Evolutionary conservation across 1,140 invertebrate genomes (phyloP), one percentile per base, ranked within the genome.

Genomic region (Drosophila nikananu): DNA sequence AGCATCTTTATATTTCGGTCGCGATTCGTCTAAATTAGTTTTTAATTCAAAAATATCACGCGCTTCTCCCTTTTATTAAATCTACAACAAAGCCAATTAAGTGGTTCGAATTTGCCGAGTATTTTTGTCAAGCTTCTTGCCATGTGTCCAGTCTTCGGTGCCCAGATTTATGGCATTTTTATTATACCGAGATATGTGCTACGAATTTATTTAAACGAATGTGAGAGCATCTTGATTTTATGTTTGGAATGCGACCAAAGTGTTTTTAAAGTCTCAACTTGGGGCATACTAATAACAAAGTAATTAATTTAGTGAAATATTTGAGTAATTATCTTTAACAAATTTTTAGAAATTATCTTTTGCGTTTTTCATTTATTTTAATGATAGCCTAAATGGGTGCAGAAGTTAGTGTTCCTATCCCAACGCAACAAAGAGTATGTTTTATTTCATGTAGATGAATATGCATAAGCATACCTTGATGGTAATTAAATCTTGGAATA

Each of bases 141-240:
- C 35, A 67, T 52, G 42, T 67, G 65, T 32, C 44, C 39, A 77
- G 65, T 86, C 58, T 79, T 76, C 76, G 61, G 52, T n/a, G 52
- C 35, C 32, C 30, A 62, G 41, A 82, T 87, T 83, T 77, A 83
- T 86, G 57, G 67, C 80, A 59, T 73, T 87, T 86, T 86, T 80
- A 87, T 68, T 62, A 62, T 73, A 37, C 48, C 30, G 15, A 41
- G 25, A 71, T 73, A 68, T 83, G 83, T 80, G 83, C 55, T 49
- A 51, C 60, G 83, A 82, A 87, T 86, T 77, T 73, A 59, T 77
- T 83, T 72, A 68, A 77, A 68, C 63, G 64, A 62, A 39, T 30
- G 25, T 25, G 55, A 25, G 42, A 61, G 39, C 49, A 27, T 51
- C 15, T 48, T 32, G 42, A 49, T 44, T 55, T 58, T 57, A 42